Conservation (phyloP, 2,888 invertebrate genomes). For the Erebia epiphron region DNA sequence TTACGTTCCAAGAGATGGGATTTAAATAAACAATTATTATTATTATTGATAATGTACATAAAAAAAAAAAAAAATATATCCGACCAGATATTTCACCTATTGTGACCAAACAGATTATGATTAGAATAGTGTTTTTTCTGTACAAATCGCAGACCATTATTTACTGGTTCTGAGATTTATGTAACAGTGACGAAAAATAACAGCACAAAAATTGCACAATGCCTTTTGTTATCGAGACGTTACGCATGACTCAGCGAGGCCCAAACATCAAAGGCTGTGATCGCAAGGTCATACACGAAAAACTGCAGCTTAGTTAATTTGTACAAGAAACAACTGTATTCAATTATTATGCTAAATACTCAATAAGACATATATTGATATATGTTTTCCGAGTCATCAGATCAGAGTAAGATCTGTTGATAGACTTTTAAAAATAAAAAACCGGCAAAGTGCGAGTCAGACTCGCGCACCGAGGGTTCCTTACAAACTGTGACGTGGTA, state of each 20-base stretch:
- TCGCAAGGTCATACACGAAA: slow-evolving; percentile 35
- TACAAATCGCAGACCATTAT: slow-evolving; percentile 10
- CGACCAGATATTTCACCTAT: not conserved
- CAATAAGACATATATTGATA: too few species aligned
- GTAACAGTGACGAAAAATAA: slow-evolving; percentile 31
- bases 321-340: not conserved
- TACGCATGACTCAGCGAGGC: slow-evolving; percentile 37
- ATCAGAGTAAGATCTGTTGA: too few species aligned
- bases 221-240: slow-evolving; percentile 52
- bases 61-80: slow-evolving; percentile 2
- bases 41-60: not conserved
- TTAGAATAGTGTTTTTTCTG: slow-evolving; percentile 17
- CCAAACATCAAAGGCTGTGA: slow-evolving; percentile 29
- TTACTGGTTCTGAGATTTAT: slow-evolving; percentile 25
- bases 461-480: too few species aligned
- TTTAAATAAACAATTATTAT: not conserved
- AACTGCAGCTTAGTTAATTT: slow-evolving; percentile 9
- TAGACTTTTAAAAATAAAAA: too few species aligned
- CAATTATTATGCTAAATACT: not conserved
- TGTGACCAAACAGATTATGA: not conserved
- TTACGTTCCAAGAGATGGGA: too few species aligned
- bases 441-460: too few species aligned
- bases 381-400: too few species aligned
- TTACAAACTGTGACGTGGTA: too few species aligned
- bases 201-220: slow-evolving; percentile 56